Conservation (phyloP, 1,140 invertebrate species). For the Drosophila leontia region DNA sequence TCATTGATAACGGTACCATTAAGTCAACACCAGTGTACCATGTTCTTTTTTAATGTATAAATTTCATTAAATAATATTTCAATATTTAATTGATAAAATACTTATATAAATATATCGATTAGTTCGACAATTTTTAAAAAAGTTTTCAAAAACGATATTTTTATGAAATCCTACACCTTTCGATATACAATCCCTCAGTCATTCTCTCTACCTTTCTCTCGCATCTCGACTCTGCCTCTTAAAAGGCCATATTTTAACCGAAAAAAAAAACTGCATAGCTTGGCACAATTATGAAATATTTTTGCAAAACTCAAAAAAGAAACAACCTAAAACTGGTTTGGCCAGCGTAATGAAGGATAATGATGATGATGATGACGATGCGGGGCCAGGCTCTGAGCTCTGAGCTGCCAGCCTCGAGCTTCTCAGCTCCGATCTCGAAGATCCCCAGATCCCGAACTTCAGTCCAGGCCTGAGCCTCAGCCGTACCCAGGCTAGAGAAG, state of each 20-base stretch:
- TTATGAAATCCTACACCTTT: neutral
- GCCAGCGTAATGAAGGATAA: slow-evolving; percentile 80
- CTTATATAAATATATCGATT: no score
- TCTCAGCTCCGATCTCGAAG: slow-evolving; percentile 13
- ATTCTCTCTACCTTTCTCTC: slow-evolving; percentile 3
- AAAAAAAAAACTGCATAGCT: slow-evolving; percentile 67
- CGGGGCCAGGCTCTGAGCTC: slow-evolving; percentile 34
- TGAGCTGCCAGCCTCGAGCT: slow-evolving; percentile 16
- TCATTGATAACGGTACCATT: no score
- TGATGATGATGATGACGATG: slow-evolving; percentile 71
- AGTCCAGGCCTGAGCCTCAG: slow-evolving; percentile 10
- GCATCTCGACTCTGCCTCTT: slow-evolving; percentile 25
- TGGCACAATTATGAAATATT: slow-evolving; percentile 84
- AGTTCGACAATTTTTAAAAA: no score
- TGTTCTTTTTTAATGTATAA: neutral
- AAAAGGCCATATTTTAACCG: slow-evolving; percentile 72
- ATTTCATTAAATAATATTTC: neutral
- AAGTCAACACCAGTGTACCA: no score
- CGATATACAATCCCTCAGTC: neutral
- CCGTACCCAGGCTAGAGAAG: slow-evolving; percentile 48
- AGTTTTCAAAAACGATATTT: neutral
- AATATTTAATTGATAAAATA: neutral
- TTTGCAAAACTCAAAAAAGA: slow-evolving; percentile 55
- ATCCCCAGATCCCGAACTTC: slow-evolving; percentile 16
- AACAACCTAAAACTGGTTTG: slow-evolving; percentile 59